Evolutionary conservation across 2,113 vertebrate species (phyloP).

Genomic region (Hyperoodon ampullatus): DNA sequence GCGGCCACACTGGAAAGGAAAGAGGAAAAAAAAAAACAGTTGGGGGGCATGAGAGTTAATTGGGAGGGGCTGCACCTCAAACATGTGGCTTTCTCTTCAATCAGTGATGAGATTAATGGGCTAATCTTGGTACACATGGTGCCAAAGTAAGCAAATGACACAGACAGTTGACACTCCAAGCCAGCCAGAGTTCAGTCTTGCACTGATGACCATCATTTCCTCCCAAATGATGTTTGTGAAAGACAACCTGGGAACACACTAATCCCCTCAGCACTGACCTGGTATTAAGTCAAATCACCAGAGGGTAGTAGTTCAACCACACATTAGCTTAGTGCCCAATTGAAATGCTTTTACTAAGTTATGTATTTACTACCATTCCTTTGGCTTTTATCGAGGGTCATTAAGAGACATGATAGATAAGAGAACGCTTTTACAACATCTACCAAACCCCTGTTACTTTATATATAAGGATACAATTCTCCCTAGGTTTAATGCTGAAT

Average conservation of each 20-base stretch:
- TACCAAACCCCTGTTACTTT: neutral
- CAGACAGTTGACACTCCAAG: neutral
- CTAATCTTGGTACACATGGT: neutral
- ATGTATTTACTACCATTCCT: neutral
- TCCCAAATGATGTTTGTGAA: neutral
- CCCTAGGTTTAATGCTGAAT: conserved; percentile 5
- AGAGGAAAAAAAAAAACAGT: neutral
- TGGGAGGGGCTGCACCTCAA: neutral
- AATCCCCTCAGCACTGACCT: conserved; percentile 31
- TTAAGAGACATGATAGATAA: conserved; percentile 41
- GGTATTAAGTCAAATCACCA: neutral
- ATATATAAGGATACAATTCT: neutral
- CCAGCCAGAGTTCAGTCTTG: neutral
- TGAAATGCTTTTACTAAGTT: conserved; percentile 30
- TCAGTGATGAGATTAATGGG: neutral
- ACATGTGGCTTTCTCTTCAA: neutral
- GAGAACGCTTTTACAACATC: conserved; percentile 24
- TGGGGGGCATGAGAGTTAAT: neutral
- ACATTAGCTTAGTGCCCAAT: neutral
- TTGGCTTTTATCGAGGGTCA: conserved; percentile 27
- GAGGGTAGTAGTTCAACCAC: neutral
- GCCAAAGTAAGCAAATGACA: conserved; percentile 38
- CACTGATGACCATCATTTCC: conserved; percentile 32
- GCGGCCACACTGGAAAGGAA: neutral
- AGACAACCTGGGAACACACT: conserved; percentile 43